Evolutionary conservation across 2,797 vertebrate species (phyloP), one percentile per base, ranked within the genome.

Genomic region (Taeniopygia guttata): DNA sequence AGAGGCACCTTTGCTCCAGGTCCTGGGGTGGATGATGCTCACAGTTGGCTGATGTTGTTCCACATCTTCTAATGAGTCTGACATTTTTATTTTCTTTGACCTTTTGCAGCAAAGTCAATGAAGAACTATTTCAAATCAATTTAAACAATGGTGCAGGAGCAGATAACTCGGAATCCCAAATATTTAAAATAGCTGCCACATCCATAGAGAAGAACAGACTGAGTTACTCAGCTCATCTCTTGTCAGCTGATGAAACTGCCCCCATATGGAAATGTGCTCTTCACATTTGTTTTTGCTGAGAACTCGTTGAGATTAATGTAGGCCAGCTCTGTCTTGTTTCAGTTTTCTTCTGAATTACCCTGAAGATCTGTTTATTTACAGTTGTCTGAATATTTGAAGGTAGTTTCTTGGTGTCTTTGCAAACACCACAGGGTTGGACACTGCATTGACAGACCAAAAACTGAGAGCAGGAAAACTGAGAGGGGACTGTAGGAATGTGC

Each of bases 91-190:
- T 56, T 78, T 40, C 70, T 74, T 54, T 48, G 56, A 90, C 69
- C 82, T 97, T 92, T 67, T 84, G 73, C 88, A 94, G 90, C 70
- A 78, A 94, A 82, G 89, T 94, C 96, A 91, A 84, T 90, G n/a
- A 55, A 83, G 40, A 46, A 45, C 45, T 64, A 55, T 15, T 91
- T 89, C 85, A 95, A 96, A 96, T 95, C 82, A 56, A 67, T 93
- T 91, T 88, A 93, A 96, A 96, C 89, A 89, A 96, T 94, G 89
- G 82, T 22, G 38, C 81, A 84, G 89, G 79, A 94, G 72, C 84
- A 96, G 91, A 56, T 86, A 90, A 78, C 82, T 87, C 94, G 94
- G 92, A 96, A 92, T 94, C 87, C 76, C 59, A n/a, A 72, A 38
- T 54, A 78, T 84, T 95, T 95, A 59, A 96, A 95, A 89, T 58